Base-by-base conservation (phyloP, 1,140 invertebrate species). In the Drosophila virilis region DNA sequence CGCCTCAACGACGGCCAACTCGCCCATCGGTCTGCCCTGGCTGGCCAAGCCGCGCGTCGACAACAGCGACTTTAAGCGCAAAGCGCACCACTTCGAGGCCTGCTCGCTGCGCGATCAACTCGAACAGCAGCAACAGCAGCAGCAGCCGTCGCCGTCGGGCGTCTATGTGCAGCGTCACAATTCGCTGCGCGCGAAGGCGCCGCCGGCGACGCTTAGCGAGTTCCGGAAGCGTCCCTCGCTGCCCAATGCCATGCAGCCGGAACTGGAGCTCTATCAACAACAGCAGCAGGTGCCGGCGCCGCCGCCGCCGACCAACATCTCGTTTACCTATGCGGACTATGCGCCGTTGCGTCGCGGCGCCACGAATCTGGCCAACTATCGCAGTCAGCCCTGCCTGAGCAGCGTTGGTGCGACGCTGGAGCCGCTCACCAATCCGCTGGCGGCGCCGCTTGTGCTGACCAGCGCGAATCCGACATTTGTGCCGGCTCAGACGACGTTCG, bases 11-110 rank as follows among this genome's bases (percentile, higher is more conserved):
- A 65, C 80, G 6, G 74, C 90, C 28, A 86, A 71, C 1, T 91
- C 90, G 13, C 90, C 90, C n/a, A 86, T 91, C 0, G 90, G 86
- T 0, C 48, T 91, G 28, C 90, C 90, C 0, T 91, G 90, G 90
- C 72, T 91, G 64, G 81, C 90, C 6, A 91, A 91, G 38, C 90
- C 90, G 13, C 83, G 82, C 6, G 90, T 91, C 52, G 90, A 91
- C 17, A 91, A 90, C 51, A 89, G 80, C 28, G 84, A 88, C 17
- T 91, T 92, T 17, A 82, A 75, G 32, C 83, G 78, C 12, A 92
- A 91, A 35, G 91, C 91, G 0, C 73, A 90, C 32, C 80, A 84
- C 51, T 92, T 92, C 15, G 91, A 92, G 28, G 88, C 91, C 60
- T 69, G 77, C 8, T 92, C 91, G 5, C 37, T 86, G 17, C 73